Evolutionary conservation across 2,797 vertebrate species (phyloP).

Genomic region (Cryptoblepharus egeriae): DNA sequence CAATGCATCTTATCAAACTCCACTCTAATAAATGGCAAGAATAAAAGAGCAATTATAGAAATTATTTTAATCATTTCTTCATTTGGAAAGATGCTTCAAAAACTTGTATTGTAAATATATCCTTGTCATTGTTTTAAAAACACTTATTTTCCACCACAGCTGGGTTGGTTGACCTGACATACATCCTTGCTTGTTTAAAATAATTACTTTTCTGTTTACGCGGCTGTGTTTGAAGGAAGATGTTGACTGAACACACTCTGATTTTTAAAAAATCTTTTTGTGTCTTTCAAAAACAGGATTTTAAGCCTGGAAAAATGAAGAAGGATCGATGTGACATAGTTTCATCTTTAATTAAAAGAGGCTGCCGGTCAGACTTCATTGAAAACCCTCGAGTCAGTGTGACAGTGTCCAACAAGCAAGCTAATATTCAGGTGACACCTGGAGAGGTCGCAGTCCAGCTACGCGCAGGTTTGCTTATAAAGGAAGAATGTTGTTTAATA

Average conservation of each 20-base stretch:
- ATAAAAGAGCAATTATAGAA: too few relatives aligned
- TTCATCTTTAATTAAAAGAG: conserved; percentile 85
- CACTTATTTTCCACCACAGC: conserved; percentile 46
- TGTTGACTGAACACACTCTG: conserved; percentile 27
- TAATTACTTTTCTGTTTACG: conserved; percentile 45
- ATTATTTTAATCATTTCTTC: conserved; percentile 21
- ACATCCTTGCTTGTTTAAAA: conserved; percentile 53
- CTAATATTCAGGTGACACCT: conserved; percentile 89
- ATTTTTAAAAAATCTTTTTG: conserved; percentile 63
- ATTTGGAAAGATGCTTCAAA: conserved; percentile 47
- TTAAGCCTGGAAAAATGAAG: conserved; percentile 81
- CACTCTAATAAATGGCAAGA: neutral
- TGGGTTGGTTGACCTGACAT: conserved; percentile 52
- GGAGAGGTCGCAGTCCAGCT: conserved; percentile 86
- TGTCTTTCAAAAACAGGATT: conserved; percentile 82
- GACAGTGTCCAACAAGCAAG: conserved; percentile 76
- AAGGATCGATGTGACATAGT: conserved; percentile 88
- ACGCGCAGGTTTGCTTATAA: conserved; percentile 83
- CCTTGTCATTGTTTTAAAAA: conserved; percentile 50
- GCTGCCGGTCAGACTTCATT: conserved; percentile 86
- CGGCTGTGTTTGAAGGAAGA: conserved; percentile 52
- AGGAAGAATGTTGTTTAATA: neutral
- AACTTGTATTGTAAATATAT: conserved; percentile 59
- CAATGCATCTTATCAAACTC: too few relatives aligned
- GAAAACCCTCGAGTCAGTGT: conserved; percentile 84